Evolutionary conservation across 2,797 vertebrate genomes (phyloP).

Genomic region (Momotus momota): DNA sequence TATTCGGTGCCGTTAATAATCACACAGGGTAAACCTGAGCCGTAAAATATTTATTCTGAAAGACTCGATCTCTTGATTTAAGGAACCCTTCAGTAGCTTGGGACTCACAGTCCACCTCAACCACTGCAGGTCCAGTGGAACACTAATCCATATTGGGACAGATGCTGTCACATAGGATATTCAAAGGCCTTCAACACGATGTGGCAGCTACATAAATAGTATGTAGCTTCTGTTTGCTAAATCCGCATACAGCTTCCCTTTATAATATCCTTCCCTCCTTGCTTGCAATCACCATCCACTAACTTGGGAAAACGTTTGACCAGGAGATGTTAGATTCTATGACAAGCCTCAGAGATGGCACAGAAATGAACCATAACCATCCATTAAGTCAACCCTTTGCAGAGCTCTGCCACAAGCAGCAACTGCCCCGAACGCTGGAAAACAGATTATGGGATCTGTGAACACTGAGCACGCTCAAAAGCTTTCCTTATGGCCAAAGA

Average conservation of each 20-base stretch:
- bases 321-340: neutral
- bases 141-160: neutral
- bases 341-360: neutral
- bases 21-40: neutral
- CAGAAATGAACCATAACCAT: neutral
- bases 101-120: neutral
- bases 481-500: neutral
- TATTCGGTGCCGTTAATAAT: neutral
- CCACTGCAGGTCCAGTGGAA: neutral
- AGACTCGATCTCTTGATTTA: neutral
- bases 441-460: neutral
- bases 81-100: neutral
- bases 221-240: neutral
- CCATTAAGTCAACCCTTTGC: neutral
- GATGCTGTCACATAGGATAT: neutral
- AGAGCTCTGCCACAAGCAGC: neutral
- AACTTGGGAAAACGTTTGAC: neutral
- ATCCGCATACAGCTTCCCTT: neutral
- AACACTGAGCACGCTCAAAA: neutral
- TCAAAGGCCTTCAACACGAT: neutral
- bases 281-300: neutral
- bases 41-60: neutral
- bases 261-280: neutral
- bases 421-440: neutral
- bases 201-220: neutral